Percentiles rank a stretch among this genome's conserved stretches.
Conservation (phyloP, 2,888 invertebrate genomes). For the Prenolepis imparis region DNA sequence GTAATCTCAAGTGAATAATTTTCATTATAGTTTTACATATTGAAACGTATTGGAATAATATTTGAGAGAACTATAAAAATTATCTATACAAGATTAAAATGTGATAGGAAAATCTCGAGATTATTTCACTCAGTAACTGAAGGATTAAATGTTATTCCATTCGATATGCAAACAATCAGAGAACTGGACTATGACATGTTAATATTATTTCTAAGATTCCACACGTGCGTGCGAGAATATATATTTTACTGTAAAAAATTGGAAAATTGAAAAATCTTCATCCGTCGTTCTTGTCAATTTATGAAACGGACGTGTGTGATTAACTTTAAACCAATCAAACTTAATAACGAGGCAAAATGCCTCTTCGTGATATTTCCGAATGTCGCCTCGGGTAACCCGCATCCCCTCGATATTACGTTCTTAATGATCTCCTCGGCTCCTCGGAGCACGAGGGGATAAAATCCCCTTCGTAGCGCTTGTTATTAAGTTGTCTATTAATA, state of each 20-base stretch:
- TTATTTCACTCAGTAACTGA: neutral
- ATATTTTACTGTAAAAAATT: neutral
- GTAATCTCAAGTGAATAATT: constrained; percentile 8
- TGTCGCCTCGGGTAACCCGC: constrained; percentile 1
- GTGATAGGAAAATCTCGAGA: neutral
- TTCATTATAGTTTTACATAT: neutral
- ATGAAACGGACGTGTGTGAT: neutral
- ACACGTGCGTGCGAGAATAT: neutral
- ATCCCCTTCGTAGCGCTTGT: constrained; percentile 53
- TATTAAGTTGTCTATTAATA: constrained; percentile 63
- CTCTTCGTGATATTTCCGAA: neutral
- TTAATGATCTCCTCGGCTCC: constrained; percentile 34
- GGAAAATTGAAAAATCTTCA: neutral
- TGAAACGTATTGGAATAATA: neutral
- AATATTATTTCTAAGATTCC: neutral
- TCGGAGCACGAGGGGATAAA: neutral
- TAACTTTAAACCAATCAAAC: neutral
- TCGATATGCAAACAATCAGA: neutral
- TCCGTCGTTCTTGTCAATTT: neutral
- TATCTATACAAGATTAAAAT: constrained; percentile 15
- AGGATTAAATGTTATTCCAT: neutral
- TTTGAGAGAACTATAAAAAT: neutral
- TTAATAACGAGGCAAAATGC: neutral
- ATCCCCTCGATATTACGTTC: constrained; percentile 40
- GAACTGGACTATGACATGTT: neutral